Percentiles rank a stretch among this genome's conserved stretches.
phyloP scores from a whole-genome alignment of 2,797 vertebrate species.

The Lagocephalus sceleratus region DNA sequence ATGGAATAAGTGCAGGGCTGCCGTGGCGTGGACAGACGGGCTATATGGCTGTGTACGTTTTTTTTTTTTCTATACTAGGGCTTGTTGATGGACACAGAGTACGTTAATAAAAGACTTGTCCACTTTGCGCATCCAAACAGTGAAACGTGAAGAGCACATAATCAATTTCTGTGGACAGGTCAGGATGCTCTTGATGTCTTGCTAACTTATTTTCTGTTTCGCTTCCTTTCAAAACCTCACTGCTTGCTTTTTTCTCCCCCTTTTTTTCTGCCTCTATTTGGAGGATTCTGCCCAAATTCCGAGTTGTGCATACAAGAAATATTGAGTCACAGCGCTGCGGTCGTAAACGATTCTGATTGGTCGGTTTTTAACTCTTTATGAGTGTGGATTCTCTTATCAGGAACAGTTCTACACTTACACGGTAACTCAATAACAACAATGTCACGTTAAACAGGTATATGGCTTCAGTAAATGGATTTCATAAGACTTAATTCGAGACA shows the following conservation, averaged over 20 bases:
- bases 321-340: constrained; percentile 29
- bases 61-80: constrained; percentile 34
- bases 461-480: too few relatives aligned
- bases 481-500: too few relatives aligned
- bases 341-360: constrained; percentile 19
- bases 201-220: constrained; percentile 17
- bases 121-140: constrained; percentile 77
- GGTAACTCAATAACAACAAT: too few relatives aligned
- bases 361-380: constrained; percentile 26
- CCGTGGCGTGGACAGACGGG: constrained; percentile 52
- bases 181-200: constrained; percentile 49
- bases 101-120: constrained; percentile 80
- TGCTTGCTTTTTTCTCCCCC: constrained; percentile 18
- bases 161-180: constrained; percentile 71
- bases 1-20: constrained; percentile 71
- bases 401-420: too few relatives aligned
- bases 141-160: constrained; percentile 70
- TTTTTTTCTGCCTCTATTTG: too few relatives aligned
- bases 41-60: constrained; percentile 26
- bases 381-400: too few relatives aligned
- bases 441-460: too few relatives aligned
- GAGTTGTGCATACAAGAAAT: constrained; percentile 5
- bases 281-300: too few relatives aligned
- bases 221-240: constrained; percentile 17
- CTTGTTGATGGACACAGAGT: constrained; percentile 79